Conservation (phyloP, 2,888 invertebrate species). For the Idaea dimidiata region DNA sequence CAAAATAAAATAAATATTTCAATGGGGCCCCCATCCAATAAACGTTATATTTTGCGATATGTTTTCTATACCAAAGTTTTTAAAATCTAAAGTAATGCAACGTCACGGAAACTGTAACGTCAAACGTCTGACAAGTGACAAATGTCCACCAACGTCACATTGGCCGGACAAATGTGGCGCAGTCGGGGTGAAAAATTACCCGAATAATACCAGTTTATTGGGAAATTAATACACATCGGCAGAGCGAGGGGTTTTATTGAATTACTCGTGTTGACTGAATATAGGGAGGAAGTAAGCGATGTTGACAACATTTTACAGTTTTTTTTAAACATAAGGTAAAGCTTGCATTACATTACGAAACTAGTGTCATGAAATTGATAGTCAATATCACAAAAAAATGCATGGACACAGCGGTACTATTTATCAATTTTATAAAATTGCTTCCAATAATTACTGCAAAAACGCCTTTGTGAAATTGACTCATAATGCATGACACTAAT, state of each 20-base stretch:
- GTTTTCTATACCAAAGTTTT: constrained; percentile 3
- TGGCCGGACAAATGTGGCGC: constrained; percentile 32
- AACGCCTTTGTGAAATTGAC: too few species aligned
- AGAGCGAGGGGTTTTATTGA: constrained; percentile 30
- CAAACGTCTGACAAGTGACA: constrained; percentile 39
- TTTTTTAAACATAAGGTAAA: not conserved
- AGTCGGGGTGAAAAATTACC: constrained; percentile 46
- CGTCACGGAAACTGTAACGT: constrained; percentile 2
- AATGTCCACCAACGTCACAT: constrained; percentile 43
- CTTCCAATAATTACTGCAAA: too few species aligned
- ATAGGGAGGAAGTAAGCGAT: constrained; percentile 20
- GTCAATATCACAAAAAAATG: too few species aligned
- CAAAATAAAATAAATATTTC: too few species aligned
- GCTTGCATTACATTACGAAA: too few species aligned
- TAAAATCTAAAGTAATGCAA: constrained; percentile 6
- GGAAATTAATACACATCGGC: constrained; percentile 44
- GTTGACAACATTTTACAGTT: constrained; percentile 22
- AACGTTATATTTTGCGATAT: too few species aligned
- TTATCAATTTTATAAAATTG: too few species aligned
- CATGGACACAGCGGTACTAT: too few species aligned
- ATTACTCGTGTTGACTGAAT: constrained; percentile 41
- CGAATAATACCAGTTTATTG: constrained; percentile 47
- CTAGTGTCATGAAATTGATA: too few species aligned
- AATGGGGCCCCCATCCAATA: too few species aligned
- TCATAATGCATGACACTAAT: too few species aligned